Conservation (phyloP, 2,113 vertebrate genomes). For the Dicrurus megarhynchus region DNA sequence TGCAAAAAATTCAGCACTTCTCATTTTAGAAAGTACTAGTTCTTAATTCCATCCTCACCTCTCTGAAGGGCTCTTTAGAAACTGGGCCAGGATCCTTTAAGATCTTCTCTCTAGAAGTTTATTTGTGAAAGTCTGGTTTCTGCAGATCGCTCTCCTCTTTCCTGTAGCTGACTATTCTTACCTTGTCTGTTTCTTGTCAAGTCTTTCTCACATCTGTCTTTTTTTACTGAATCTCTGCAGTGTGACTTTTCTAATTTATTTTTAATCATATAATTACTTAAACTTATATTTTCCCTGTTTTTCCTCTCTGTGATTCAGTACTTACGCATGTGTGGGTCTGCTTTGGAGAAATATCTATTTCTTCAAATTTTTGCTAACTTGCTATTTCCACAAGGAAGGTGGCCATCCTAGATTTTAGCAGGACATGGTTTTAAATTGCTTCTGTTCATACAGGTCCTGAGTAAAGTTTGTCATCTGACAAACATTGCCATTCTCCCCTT, state of each 20-base stretch:
- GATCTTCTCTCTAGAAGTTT: not conserved
- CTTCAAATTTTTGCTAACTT: not conserved
- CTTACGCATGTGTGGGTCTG: accelerated
- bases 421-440: not conserved
- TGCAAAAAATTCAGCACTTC: not conserved
- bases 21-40: not conserved
- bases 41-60: not conserved
- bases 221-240: not conserved
- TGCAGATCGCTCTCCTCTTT: not conserved
- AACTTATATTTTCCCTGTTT: not conserved
- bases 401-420: not conserved
- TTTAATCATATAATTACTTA: not conserved
- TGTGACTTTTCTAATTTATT: not conserved
- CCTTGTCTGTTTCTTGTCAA: not conserved
- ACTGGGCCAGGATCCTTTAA: not conserved
- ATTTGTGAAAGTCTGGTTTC: not conserved
- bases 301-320: not conserved
- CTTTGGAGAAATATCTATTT: not conserved
- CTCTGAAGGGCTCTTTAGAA: not conserved
- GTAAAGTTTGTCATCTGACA: not conserved
- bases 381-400: not conserved
- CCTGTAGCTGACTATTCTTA: not conserved
- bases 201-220: not conserved
- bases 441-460: not conserved
- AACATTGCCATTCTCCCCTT: not conserved